Evolutionary conservation across 1,140 invertebrate genomes (phyloP).

Genomic region (Drosophila albomicans): DNA sequence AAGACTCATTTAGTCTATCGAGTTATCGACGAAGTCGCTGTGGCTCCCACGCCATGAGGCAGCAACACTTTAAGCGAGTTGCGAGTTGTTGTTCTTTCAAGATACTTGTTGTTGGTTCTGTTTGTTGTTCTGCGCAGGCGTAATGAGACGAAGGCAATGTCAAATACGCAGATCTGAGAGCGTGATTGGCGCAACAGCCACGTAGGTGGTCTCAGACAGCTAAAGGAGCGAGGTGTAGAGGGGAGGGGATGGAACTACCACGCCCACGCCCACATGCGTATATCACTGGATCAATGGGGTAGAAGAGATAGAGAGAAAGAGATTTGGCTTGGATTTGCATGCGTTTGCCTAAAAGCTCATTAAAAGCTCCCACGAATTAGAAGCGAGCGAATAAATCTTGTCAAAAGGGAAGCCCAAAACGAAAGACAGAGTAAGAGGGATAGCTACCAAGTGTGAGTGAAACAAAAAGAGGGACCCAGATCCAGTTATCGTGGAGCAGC

Average conservation of each 20-base stretch:
- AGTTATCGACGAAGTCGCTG: conserved; percentile 30
- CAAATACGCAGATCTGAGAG: conserved; percentile 74
- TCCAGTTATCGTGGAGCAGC: conserved; percentile 7
- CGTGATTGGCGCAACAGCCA: conserved; percentile 62
- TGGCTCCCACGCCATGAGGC: conserved; percentile 34
- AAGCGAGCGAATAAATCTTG: conserved; percentile 54
- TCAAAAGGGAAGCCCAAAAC: too few species aligned
- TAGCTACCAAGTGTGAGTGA: neutral
- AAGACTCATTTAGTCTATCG: conserved; percentile 47
- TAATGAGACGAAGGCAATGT: conserved; percentile 78
- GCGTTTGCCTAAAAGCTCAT: conserved; percentile 59
- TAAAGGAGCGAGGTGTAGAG: neutral
- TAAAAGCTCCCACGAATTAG: conserved; percentile 59
- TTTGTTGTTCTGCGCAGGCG: conserved; percentile 67
- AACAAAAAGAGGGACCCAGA: neutral
- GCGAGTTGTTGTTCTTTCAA: conserved; percentile 6
- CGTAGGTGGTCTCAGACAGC: conserved; percentile 65
- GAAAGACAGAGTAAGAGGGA: neutral
- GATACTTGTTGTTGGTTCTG: conserved; percentile 25
- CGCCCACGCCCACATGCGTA: conserved; percentile 51
- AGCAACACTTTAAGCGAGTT: conserved; percentile 8
- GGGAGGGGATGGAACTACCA: neutral
- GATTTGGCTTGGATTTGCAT: conserved; percentile 60
- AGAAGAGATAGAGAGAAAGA: neutral
- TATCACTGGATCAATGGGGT: conserved; percentile 44